Conservation (phyloP, 2,888 invertebrate species). For the Polietes domitor region DNA sequence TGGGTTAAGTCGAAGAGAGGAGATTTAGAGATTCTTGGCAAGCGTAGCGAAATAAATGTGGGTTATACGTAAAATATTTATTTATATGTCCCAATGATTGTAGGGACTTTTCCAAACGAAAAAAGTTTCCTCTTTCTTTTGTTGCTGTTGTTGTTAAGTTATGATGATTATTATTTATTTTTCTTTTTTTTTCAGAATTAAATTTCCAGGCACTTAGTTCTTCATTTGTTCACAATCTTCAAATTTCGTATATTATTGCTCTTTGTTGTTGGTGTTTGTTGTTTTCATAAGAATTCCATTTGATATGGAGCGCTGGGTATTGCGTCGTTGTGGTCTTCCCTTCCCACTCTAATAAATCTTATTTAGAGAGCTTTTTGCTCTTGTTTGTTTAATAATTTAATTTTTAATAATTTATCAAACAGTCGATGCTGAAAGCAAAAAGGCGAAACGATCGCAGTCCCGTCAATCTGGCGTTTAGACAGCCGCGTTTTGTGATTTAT, state of each 20-base stretch:
- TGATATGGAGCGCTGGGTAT: background rate
- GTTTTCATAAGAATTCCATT: conserved; percentile 19
- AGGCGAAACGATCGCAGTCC: background rate
- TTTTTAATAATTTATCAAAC: conserved; percentile 27
- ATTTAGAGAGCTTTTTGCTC: background rate
- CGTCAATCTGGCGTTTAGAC: background rate
- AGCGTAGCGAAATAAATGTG: background rate
- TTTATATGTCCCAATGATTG: background rate
- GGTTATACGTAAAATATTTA: background rate
- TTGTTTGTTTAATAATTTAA: conserved; percentile 15
- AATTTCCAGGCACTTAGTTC: conserved; percentile 32
- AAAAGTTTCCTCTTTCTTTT: background rate
- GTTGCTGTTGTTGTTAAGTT: background rate
- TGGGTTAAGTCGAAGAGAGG: too few species aligned
- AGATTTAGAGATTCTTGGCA: background rate
- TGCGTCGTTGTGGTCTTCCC: background rate
- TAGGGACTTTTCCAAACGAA: background rate
- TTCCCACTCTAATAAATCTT: conserved; percentile 21
- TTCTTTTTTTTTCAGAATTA: background rate
- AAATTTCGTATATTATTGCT: conserved; percentile 16
- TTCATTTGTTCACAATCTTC: conserved; percentile 29
- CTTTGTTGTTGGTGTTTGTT: background rate
- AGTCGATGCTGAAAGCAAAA: background rate
- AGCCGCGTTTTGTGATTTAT: conserved; percentile 6
- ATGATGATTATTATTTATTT: background rate